Conservation (phyloP, 1,140 invertebrate genomes). For the Melipona quadrifasciata region DNA sequence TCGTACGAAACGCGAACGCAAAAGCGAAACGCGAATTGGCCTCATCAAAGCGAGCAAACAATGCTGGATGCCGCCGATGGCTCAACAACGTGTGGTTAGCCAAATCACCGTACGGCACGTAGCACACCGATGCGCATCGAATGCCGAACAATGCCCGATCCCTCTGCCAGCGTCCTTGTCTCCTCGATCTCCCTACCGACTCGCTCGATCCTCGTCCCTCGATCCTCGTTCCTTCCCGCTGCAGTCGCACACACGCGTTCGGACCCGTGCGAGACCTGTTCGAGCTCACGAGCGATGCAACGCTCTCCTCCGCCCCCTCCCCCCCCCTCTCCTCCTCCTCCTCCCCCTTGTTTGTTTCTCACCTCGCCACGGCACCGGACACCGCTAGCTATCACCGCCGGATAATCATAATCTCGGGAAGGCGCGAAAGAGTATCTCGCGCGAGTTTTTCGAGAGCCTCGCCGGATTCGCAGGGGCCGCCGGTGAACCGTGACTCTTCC, state of each 20-base stretch:
- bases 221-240: not conserved
- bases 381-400: not conserved
- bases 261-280: slow-evolving; percentile 20
- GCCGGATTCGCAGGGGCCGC: slow-evolving; percentile 1
- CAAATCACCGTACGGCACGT: slow-evolving; percentile 79
- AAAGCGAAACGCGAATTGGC: slow-evolving; percentile 80
- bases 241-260: not conserved
- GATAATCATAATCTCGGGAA: slow-evolving; percentile 55
- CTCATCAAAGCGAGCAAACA: slow-evolving; percentile 82
- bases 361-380: slow-evolving; percentile 12
- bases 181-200: not conserved
- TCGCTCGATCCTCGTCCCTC: not conserved
- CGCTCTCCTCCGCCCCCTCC: not conserved
- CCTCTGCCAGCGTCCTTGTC: slow-evolving; percentile 5
- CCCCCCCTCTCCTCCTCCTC: not conserved
- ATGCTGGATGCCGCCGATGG: slow-evolving; percentile 78
- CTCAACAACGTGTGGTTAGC: slow-evolving; percentile 82
- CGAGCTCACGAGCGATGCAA: slow-evolving; percentile 22
- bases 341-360: slow-evolving; percentile 56
- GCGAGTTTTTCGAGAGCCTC: not conserved
- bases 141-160: slow-evolving; percentile 64
- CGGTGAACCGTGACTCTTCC: slow-evolving; percentile 47
- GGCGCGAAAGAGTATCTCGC: slow-evolving; percentile 49
- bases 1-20: slow-evolving; percentile 66
- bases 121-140: slow-evolving; percentile 67